phyloP scores from a whole-genome alignment of 30 jellyfish, hydroid and myxozoan genomes.

The Aurelia coerulea region DNA sequence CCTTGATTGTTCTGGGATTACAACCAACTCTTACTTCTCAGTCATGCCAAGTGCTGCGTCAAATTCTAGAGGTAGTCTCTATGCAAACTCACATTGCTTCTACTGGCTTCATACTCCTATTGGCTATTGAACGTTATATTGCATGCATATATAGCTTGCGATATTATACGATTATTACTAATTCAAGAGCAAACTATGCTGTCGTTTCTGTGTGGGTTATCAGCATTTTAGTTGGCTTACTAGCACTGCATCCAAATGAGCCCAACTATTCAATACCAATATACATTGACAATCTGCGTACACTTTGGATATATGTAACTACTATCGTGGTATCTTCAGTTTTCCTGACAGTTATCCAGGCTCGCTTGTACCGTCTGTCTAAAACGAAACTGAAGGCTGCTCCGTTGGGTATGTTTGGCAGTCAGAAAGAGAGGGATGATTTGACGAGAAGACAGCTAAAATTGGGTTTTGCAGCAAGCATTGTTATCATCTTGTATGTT shows the following conservation, averaged over 20 bases:
- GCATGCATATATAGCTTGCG: too few species aligned
- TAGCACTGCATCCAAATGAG: not conserved
- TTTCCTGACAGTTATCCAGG: not conserved
- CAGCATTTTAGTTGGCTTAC: not conserved
- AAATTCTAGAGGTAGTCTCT: not conserved
- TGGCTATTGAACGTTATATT: slow-evolving; percentile 25
- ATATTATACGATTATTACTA: too few species aligned
- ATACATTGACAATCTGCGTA: too few species aligned
- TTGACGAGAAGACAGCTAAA: slow-evolving; percentile 3
- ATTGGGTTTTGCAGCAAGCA: not conserved
- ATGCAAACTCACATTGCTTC: not conserved
- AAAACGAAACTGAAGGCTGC: not conserved
- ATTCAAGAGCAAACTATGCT: too few species aligned
- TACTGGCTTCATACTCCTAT: slow-evolving; percentile 9
- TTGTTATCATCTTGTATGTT: too few species aligned
- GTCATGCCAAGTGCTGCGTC: slow-evolving; percentile 17
- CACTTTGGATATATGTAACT: not conserved
- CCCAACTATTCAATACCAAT: not conserved
- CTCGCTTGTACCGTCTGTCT: not conserved
- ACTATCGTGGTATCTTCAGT: not conserved
- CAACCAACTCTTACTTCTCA: not conserved
- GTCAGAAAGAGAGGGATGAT: not conserved
- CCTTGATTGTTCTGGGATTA: not conserved
- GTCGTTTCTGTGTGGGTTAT: too few species aligned
- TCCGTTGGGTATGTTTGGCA: not conserved